Conservation (phyloP, 1,140 invertebrate species). For the Trichonephila inaurata region DNA sequence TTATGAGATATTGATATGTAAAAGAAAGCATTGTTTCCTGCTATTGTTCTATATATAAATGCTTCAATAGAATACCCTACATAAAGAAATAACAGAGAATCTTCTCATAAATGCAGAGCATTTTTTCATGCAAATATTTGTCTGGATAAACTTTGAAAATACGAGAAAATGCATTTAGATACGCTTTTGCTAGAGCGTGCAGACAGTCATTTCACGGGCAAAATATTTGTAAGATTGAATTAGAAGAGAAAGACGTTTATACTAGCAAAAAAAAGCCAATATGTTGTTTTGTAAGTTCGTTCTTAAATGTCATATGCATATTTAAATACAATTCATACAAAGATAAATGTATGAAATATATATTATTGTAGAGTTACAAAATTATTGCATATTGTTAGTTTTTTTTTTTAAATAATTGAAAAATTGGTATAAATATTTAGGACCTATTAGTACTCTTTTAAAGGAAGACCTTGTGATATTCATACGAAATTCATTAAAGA, state of each 20-base stretch:
- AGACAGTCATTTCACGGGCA: not conserved
- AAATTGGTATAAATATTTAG: too few species aligned
- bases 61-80: not conserved
- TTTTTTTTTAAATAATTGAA: too few species aligned
- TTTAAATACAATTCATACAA: too few species aligned
- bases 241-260: not conserved
- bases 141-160: not conserved
- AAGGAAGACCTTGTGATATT: too few species aligned
- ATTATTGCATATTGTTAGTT: too few species aligned
- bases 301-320: too few species aligned
- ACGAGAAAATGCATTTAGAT: not conserved
- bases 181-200: not conserved
- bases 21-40: not conserved
- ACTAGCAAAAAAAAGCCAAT: not conserved
- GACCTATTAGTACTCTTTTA: too few species aligned
- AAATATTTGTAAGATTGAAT: not conserved
- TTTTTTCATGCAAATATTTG: constrained; percentile 19
- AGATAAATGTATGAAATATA: too few species aligned
- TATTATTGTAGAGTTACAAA: too few species aligned
- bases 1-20: not conserved
- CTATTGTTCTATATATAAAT: not conserved
- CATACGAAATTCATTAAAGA: too few species aligned
- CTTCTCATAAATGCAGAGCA: not conserved
- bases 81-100: not conserved
- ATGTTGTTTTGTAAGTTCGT: not conserved